A percentile compares a stretch with the other conserved stretches of the same genome.
phyloP scores from a whole-genome alignment of 30 jellyfish, hydroid and myxozoan genomes.

The Aurelia sp. region DNA sequence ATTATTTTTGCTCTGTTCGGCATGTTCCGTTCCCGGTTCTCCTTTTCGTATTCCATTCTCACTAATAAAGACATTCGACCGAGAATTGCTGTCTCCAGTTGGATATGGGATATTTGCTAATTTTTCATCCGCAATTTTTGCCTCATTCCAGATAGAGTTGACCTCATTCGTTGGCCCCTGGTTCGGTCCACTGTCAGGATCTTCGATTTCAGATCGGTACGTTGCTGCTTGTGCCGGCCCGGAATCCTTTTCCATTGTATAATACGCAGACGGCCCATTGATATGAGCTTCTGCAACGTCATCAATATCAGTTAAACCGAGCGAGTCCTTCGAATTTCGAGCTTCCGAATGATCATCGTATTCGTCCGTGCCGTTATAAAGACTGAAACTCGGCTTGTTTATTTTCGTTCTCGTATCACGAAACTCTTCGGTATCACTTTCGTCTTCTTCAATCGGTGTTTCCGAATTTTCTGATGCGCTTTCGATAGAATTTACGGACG shows the following conservation, averaged over 20 bases:
- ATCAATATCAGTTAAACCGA: conserved; percentile 26
- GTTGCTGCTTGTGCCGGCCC: conserved; percentile 9
- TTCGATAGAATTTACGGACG: background rate
- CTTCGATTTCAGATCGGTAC: conserved; percentile 47
- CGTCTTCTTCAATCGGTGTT: conserved; percentile 4
- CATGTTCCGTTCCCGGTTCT: conserved; percentile 1
- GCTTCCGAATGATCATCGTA: background rate
- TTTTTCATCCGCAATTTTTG: conserved; percentile 13
- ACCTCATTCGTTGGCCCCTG: conserved; percentile 7
- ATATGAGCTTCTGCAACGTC: conserved; percentile 58
- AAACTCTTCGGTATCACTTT: conserved; percentile 14
- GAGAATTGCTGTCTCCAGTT: background rate
- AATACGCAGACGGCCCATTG: conserved; percentile 65
- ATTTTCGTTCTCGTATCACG: conserved; percentile 33
- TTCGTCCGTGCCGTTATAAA: conserved; percentile 59
- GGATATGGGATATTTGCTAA: conserved; percentile 35
- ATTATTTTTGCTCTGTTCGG: background rate
- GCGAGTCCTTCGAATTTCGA: conserved; percentile 21
- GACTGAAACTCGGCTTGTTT: conserved; percentile 23
- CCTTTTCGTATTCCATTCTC: conserved; percentile 48
- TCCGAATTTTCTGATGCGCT: background rate
- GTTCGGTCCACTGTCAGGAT: conserved; percentile 27
- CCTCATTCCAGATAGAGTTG: conserved; percentile 26
- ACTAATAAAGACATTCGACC: conserved; percentile 17
- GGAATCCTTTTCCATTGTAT: conserved; percentile 16